phyloP scores from a whole-genome alignment of 2,113 vertebrate genomes.

The Ophiodon elongatus region DNA sequence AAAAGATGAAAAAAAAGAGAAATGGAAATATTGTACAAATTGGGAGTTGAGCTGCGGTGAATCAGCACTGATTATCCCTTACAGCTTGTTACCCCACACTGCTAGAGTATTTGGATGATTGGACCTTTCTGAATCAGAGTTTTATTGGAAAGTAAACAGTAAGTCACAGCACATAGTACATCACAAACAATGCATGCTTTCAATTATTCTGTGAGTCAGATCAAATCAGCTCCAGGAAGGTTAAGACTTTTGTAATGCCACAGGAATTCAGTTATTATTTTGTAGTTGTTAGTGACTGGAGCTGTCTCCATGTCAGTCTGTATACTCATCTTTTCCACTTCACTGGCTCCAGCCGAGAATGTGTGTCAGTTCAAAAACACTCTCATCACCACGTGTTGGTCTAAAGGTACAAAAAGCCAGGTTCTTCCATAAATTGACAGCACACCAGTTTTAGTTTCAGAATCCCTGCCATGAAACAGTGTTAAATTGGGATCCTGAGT shows the following conservation, averaged over 20 bases:
- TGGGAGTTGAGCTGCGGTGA: constrained; percentile 37
- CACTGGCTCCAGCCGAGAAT: neutral
- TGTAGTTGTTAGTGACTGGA: neutral
- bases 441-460: neutral
- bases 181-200: constrained; percentile 42
- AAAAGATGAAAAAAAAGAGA: constrained; percentile 11
- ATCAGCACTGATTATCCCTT: constrained; percentile 41
- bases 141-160: constrained; percentile 45
- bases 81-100: constrained; percentile 35
- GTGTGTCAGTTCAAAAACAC: constrained; percentile 3
- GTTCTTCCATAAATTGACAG: neutral
- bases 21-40: constrained; percentile 28
- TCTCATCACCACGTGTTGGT: neutral
- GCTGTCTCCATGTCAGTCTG: neutral
- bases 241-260: neutral
- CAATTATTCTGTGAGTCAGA: constrained; percentile 41
- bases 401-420: neutral
- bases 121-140: constrained; percentile 39
- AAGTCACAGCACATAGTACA: constrained; percentile 5
- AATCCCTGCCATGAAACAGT: neutral
- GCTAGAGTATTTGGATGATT: constrained; percentile 14
- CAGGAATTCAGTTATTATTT: constrained; percentile 11
- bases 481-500: constrained; percentile 14
- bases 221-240: constrained; percentile 12
- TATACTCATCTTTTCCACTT: constrained; percentile 11